Conservation (phyloP, 2,797 vertebrate species). For the Centroberyx gerrardi region DNA sequence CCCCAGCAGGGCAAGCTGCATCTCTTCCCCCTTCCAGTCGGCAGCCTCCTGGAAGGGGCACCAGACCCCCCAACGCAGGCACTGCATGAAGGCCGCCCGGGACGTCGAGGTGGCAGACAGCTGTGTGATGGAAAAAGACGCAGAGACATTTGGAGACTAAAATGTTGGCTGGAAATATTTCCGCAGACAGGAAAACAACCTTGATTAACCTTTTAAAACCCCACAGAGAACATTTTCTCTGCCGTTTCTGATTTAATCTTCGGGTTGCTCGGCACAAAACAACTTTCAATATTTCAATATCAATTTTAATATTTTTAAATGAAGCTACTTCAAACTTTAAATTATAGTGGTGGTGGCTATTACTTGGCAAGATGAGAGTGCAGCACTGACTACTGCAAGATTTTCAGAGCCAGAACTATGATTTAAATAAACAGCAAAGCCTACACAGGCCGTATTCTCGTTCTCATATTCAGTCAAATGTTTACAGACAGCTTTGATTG, state of each 20-base stretch:
- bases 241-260: too few species aligned
- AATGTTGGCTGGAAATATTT: neutral
- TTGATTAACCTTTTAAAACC: neutral
- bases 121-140: constrained; percentile 76
- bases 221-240: neutral
- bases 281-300: too few species aligned
- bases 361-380: too few species aligned
- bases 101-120: constrained; percentile 67
- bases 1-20: constrained; percentile 87
- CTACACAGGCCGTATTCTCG: too few species aligned
- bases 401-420: too few species aligned
- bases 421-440: too few species aligned
- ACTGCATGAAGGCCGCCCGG: constrained; percentile 86
- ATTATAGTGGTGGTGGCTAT: too few species aligned
- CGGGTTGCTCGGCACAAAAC: too few species aligned
- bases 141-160: neutral
- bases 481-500: too few species aligned
- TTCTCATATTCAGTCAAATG: neutral
- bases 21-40: constrained; percentile 66
- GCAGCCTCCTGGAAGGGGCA: constrained; percentile 75
- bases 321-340: too few species aligned
- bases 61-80: constrained; percentile 92
- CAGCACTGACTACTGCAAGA: too few species aligned
- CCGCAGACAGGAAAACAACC: neutral
- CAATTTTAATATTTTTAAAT: too few species aligned